Evolutionary conservation across 2,888 invertebrate species (phyloP).

Genomic region (Caenorhabditis afra): DNA sequence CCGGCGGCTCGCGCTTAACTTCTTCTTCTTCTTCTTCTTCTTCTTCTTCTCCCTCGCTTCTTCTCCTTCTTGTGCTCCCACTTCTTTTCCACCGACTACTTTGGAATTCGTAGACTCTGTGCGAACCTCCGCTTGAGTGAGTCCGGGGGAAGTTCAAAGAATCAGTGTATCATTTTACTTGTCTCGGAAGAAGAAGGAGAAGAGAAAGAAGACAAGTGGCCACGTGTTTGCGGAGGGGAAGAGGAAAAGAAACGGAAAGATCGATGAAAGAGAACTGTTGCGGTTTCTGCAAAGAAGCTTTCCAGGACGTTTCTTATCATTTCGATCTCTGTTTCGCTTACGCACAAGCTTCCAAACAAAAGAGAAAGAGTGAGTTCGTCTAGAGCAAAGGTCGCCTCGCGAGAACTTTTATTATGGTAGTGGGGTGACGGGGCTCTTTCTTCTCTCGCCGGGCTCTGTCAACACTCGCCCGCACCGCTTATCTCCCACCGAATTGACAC

Average conservation of each 20-base stretch:
- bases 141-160: conserved; percentile 36
- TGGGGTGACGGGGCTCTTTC: not conserved
- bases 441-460: conserved; percentile 19
- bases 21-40: not conserved
- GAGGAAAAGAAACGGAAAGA: not conserved
- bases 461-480: conserved; percentile 18
- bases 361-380: conserved; percentile 6
- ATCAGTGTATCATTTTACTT: conserved; percentile 48
- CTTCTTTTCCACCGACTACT: conserved; percentile 29
- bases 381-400: conserved; percentile 23
- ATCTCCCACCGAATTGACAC: conserved; percentile 30
- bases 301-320: too few relatives aligned
- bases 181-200: conserved; percentile 18
- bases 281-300: conserved; percentile 11
- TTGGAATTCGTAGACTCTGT: conserved; percentile 45
- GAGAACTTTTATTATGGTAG: conserved; percentile 29
- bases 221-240: conserved; percentile 28
- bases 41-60: not conserved
- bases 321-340: not conserved
- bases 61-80: not conserved
- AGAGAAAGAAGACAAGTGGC: too few relatives aligned
- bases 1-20: not conserved
- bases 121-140: conserved; percentile 38
- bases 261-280: not conserved
- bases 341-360: conserved; percentile 6